Percentiles rank a stretch among this genome's conserved stretches.
These are phyloP conservation scores for Psittacula echo DNA, from an alignment of 2,797 vertebrate species.

Conservation along the genomic window DNA sequence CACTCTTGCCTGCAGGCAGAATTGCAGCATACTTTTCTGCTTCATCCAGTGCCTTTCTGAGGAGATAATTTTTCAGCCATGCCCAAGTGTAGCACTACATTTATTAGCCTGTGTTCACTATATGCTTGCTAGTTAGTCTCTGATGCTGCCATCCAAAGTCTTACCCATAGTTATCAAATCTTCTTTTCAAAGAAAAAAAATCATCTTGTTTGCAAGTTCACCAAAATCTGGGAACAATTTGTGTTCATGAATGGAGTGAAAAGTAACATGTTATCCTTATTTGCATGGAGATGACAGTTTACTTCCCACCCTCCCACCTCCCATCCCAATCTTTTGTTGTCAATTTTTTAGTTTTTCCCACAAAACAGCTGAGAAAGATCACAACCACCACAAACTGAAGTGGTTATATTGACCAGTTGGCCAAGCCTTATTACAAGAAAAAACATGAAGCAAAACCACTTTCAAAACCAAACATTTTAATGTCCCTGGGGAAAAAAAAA, in stretches of 20 bases:
- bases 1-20: neutral
- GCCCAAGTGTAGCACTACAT: neutral
- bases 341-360: neutral
- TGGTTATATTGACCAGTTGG: neutral
- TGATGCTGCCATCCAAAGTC: neutral
- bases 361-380: slow-evolving; percentile 12
- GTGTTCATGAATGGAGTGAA: neutral
- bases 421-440: neutral
- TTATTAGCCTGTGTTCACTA: neutral
- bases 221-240: neutral
- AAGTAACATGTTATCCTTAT: neutral
- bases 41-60: neutral
- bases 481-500: neutral
- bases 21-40: neutral
- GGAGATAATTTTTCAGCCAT: neutral
- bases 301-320: too few relatives aligned
- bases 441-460: neutral
- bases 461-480: neutral
- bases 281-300: neutral
- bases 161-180: neutral
- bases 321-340: neutral
- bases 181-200: neutral
- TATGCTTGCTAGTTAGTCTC: neutral
- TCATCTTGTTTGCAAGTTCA: neutral
- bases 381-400: neutral